Base-by-base conservation (phyloP, 2,888 invertebrate genomes). In the Hirtodrosophila alboralis region DNA sequence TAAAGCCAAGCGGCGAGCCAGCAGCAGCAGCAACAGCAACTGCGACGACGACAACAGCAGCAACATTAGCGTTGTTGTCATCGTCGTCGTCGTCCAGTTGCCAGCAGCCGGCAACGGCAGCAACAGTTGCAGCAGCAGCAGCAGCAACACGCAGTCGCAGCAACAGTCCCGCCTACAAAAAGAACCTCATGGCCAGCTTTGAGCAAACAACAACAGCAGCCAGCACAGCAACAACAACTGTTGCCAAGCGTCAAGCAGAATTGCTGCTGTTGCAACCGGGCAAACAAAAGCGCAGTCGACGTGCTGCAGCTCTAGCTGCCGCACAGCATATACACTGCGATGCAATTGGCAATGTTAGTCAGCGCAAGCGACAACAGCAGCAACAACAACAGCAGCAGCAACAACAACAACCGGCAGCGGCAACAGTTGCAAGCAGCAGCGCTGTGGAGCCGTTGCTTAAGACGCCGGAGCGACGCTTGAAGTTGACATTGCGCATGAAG, bases 401-500 rank as follows among this genome's bases (percentile, higher is more conserved):
- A 14, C 33, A 40, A 26, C 40, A 18, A 10, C 45, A 41, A 5
- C 57, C 3, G 38, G 6, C 28, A 53, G 8, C 41, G 14, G 14
- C 47, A 16, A 26, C 38, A 8, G 5, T 40, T 27, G 14, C 48
- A 27, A 51, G 52, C 45, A 68, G 56, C 47, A 65, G 57, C 28
- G 43, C 56, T 16, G 74, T 87, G 12, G 90, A 90, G 28, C 84
- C 87, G 3, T 48, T 90, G 13, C 49, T 90, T 5, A 91, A 91
- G 66, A 91, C 91, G 1, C 91, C 91, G 0, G 91, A 91, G 64
- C 84, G 91, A 4, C 81, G 95, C 4, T 89, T 96, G 45, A 96
- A 96, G 87, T 89, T 97, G 62, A 96, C 96, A 4, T 90, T 97
- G 58, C 93, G 96, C 4, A 95, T 97, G 93, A 97, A 97, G 89